Evolutionary conservation across 2,888 invertebrate species (phyloP), one percentile per base, ranked within the genome.

Genomic region (Andrena dorsata): DNA sequence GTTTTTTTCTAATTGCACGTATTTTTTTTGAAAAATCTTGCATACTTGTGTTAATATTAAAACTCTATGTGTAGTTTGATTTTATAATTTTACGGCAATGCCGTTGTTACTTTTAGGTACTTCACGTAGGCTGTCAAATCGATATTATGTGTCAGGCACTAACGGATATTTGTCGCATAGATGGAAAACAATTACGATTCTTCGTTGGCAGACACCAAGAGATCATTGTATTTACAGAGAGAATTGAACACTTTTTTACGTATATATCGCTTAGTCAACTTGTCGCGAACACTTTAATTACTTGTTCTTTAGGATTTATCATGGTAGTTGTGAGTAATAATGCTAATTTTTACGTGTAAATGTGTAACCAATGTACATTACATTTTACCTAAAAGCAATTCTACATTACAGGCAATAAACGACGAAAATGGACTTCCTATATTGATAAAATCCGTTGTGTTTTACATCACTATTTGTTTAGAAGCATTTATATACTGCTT

Each of bases 401-500:
- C 23, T 10, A 56, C 49, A 3, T 82, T 75, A 4, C 65, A 84
- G 84, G 60, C 80, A 1, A 0, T 84, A 2, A 47, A 23, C 5
- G 8, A 8, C 0, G 71, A 35, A 0, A 30, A 76, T n/a, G 69
- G 71, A 6, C 1, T 72, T 8, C 26, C 32, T 5, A 28, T 80
- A 28, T 0, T 87, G 13, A 26, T 83, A 7, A 88, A 83, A 60
- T 79, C 56, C 26, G n/a, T 83, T n/a, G 2, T 86, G 20, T 87
- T 82, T 49, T 87, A 86, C 5, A 0, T 66, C 3, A 76, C 65
- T 16, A 75, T 88, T 10, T 83, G 84, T 47, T 41, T 77, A 28
- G 88, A 88, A n/a, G 75, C 65, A 6, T 83, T 88, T 28, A 41
- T 88, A 66, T 88, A 83, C n/a, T 87, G 88, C 56, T 88, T 75